phyloP scores from a whole-genome alignment of 2,888 invertebrate genomes.

The Phengaris arion region DNA sequence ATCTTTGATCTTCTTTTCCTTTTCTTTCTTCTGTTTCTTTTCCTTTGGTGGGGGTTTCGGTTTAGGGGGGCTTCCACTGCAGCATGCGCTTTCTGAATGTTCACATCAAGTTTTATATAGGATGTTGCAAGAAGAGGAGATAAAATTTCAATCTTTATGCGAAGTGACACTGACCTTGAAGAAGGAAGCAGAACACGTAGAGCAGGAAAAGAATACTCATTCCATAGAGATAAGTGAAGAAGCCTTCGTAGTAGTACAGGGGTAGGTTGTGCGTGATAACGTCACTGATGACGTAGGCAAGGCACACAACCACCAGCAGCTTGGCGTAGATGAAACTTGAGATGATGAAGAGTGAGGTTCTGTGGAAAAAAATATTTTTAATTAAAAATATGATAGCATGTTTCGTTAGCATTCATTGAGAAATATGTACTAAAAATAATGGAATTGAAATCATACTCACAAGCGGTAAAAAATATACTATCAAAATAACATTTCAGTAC shows the following conservation, averaged over 20 bases:
- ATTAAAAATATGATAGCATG: no score
- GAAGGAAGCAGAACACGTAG: conserved; percentile 96
- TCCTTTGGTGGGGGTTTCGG: conserved; percentile 83
- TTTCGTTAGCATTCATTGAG: conserved; percentile 20
- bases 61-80: conserved; percentile 85
- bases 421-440: neutral
- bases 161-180: conserved; percentile 80
- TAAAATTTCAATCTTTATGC: neutral
- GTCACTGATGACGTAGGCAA: conserved; percentile 96
- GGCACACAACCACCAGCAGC: conserved; percentile 94
- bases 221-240: conserved; percentile 96
- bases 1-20: conserved; percentile 82
- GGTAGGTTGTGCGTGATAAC: conserved; percentile 95
- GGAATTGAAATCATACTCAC: no score
- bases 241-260: conserved; percentile 95
- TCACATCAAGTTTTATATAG: neutral
- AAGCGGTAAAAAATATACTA: no score
- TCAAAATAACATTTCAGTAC: neutral
- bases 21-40: conserved; percentile 84
- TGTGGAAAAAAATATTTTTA: conserved; percentile 67
- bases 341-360: conserved; percentile 96
- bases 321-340: conserved; percentile 98
- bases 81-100: conserved; percentile 87
- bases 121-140: neutral
- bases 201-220: conserved; percentile 95